phyloP scores from a whole-genome alignment of 2,797 vertebrate genomes.

The Onychomys arenicola region DNA sequence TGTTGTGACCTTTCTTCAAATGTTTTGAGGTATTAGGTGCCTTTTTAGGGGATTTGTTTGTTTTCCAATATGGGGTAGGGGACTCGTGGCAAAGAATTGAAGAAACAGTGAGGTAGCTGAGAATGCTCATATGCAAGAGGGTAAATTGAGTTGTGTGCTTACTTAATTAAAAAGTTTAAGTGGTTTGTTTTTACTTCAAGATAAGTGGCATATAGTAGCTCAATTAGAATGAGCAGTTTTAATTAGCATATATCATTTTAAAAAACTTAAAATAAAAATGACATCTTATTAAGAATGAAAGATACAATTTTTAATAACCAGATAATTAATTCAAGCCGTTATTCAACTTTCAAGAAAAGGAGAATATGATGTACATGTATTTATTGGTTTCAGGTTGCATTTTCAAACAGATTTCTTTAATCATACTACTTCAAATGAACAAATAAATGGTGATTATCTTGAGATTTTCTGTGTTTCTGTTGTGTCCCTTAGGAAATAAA shows the following conservation, averaged over 20 bases:
- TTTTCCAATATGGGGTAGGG: constrained; percentile 57
- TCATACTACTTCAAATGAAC: not conserved
- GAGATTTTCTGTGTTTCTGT: constrained; percentile 59
- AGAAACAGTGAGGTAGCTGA: constrained; percentile 55
- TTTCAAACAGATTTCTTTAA: constrained; percentile 59
- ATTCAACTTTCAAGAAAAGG: constrained; percentile 61
- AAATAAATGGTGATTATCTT: constrained; percentile 55
- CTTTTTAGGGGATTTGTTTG: constrained; percentile 26
- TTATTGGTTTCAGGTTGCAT: constrained; percentile 66
- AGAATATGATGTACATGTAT: constrained; percentile 55
- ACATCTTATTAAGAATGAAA: constrained; percentile 67
- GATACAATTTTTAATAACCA: constrained; percentile 56
- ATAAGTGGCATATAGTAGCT: constrained; percentile 68
- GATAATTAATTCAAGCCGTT: constrained; percentile 62
- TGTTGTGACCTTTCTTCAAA: constrained; percentile 57
- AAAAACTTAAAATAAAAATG: constrained; percentile 62
- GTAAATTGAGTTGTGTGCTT: constrained; percentile 78
- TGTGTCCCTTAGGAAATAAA: constrained; percentile 81
- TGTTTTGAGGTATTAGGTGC: constrained; percentile 62
- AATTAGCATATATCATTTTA: constrained; percentile 68
- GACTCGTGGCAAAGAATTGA: constrained; percentile 59
- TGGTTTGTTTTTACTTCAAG: constrained; percentile 72
- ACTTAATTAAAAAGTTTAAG: constrained; percentile 82
- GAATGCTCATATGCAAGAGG: constrained; percentile 65
- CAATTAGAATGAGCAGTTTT: constrained; percentile 72